Percentiles rank a stretch among this genome's conserved stretches.
Conservation (phyloP, 1,140 invertebrate genomes). For the Cydia amplana region DNA sequence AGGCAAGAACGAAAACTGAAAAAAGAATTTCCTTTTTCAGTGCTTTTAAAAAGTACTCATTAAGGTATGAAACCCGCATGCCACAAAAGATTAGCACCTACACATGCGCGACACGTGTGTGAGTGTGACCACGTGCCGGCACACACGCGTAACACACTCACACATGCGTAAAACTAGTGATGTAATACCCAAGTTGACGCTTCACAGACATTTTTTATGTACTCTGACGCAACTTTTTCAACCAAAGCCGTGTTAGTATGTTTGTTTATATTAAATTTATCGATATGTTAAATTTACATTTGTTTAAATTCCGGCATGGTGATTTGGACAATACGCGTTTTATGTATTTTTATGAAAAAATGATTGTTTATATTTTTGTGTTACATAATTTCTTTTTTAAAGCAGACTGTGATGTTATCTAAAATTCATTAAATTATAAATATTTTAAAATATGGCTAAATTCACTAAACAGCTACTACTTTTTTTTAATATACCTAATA, state of each 20-base stretch:
- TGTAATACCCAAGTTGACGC: slow-evolving; percentile 71
- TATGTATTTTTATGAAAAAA: not conserved
- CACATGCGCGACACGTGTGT: slow-evolving; percentile 46
- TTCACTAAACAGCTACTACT: too few species aligned
- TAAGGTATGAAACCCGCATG: slow-evolving; percentile 73
- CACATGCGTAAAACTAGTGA: slow-evolving; percentile 51
- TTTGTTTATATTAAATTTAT: slow-evolving; percentile 44
- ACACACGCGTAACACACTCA: slow-evolving; percentile 40
- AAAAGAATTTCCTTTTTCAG: slow-evolving; percentile 71
- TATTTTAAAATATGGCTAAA: too few species aligned
- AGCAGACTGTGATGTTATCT: too few species aligned
- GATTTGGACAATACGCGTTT: not conserved
- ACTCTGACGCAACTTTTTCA: slow-evolving; percentile 73
- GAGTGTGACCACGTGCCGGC: slow-evolving; percentile 44
- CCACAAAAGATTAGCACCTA: slow-evolving; percentile 72
- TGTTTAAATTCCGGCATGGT: slow-evolving; percentile 12
- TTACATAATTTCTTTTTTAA: not conserved
- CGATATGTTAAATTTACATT: slow-evolving; percentile 24
- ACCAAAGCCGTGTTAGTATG: slow-evolving; percentile 57
- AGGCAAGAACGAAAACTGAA: not conserved
- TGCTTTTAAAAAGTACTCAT: slow-evolving; percentile 71
- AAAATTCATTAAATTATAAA: too few species aligned
- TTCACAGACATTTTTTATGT: slow-evolving; percentile 77
- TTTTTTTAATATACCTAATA: too few species aligned
- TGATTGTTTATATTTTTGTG: not conserved